phyloP scores from a whole-genome alignment of 1,140 invertebrate species.

The Megalonaias nervosa region DNA sequence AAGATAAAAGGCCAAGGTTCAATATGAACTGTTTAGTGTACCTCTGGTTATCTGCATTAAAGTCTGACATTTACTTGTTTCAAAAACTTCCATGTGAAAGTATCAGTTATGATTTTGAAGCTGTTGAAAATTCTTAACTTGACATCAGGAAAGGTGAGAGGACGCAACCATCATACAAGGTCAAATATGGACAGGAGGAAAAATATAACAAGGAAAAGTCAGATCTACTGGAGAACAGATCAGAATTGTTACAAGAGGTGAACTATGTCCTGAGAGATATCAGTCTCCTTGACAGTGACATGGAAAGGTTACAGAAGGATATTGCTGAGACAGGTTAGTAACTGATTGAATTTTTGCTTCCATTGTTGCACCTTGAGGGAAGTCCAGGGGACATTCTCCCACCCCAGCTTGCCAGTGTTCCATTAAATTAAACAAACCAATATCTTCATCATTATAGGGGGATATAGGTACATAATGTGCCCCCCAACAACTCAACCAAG shows the following conservation, averaged over 20 bases:
- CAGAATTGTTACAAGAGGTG: conserved; percentile 25
- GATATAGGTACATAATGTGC: no score
- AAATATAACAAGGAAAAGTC: conserved; percentile 16
- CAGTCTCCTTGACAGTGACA: conserved; percentile 21
- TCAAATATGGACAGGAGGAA: conserved; percentile 17
- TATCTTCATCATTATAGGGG: no score
- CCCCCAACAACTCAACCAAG: no score
- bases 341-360: no score
- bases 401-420: no score
- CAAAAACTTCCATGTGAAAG: background rate
- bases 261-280: conserved; percentile 22
- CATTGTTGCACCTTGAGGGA: no score
- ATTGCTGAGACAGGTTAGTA: conserved; percentile 21
- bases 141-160: conserved; percentile 21
- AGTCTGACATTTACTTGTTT: no score
- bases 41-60: no score
- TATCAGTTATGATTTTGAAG: background rate
- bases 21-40: no score
- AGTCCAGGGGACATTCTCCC: no score
- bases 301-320: conserved; percentile 25
- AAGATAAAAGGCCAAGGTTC: no score
- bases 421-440: no score
- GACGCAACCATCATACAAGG: conserved; percentile 8
- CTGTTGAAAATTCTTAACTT: background rate
- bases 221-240: conserved; percentile 14